Evolutionary conservation across 1,140 invertebrate species (phyloP).

Genomic region (Drosophila grimshawi): DNA sequence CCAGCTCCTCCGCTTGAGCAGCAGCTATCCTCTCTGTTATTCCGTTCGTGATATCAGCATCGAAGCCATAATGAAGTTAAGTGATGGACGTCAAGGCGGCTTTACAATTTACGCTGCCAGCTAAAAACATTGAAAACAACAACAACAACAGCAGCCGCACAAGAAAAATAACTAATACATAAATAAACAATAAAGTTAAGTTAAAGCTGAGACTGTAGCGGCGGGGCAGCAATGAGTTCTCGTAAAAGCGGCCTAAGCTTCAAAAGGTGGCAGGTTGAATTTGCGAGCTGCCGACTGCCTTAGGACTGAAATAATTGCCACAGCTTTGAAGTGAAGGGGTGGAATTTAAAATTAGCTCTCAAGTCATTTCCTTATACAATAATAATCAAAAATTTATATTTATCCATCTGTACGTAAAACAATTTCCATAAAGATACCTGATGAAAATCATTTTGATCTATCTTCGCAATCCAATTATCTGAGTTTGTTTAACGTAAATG

Average conservation of each 20-base stretch:
- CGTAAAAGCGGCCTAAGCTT: slow-evolving; percentile 13
- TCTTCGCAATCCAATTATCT: too few relatives aligned
- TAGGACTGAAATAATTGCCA: not conserved
- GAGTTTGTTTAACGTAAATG: too few relatives aligned
- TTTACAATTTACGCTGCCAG: slow-evolving; percentile 65
- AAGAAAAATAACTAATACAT: slow-evolving; percentile 37
- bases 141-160: slow-evolving; percentile 29
- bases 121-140: slow-evolving; percentile 35
- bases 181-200: slow-evolving; percentile 72
- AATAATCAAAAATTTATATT: not conserved
- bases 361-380: not conserved
- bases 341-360: not conserved
- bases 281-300: not conserved
- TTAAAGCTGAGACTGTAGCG: slow-evolving; percentile 31
- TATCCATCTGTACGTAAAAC: too few relatives aligned
- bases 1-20: slow-evolving; percentile 23
- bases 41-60: slow-evolving; percentile 44
- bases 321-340: not conserved
- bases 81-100: slow-evolving; percentile 68
- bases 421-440: too few relatives aligned
- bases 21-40: not conserved
- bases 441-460: too few relatives aligned
- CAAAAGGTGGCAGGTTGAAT: slow-evolving; percentile 13
- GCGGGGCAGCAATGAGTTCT: slow-evolving; percentile 23
- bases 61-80: slow-evolving; percentile 73